Evolutionary conservation across 1,140 invertebrate species (phyloP), one percentile per base, ranked within the genome.

Genomic region (Nautilus pompilius): DNA sequence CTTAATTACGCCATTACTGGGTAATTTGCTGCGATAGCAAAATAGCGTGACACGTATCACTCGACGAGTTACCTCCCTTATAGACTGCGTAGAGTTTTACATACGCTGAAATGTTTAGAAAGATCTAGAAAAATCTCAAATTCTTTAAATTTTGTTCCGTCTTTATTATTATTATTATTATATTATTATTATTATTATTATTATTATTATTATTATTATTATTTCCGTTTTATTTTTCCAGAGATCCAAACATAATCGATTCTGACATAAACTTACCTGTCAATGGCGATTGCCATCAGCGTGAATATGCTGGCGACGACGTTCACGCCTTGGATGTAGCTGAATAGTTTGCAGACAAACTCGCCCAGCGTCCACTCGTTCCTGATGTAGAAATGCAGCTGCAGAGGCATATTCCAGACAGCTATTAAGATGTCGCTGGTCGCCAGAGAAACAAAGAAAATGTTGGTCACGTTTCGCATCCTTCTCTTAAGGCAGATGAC

Each of bases 371-470:
- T 63, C 65, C 62, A 69, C 51, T 63, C 62, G 45, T 68, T 64
- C 30, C 56, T 54, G 24, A 66, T 29, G 22, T 63, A 61, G 45
- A 63, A 70, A 4, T 58, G 59, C 8, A 66, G 60, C 17, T 58
- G 67, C 10, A 75, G 63, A 24, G 68, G 72, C 20, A 73, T 58
- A 30, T 67, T 66, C 48, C 65, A 58, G 2, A 61, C 51, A 22
- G 62, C 48, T 32, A 68, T 66, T 5, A 70, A 32, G 6, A 67
- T 62, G 30, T 59, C 63, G 20, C 64, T 64, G 15, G 58, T 48
- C 32, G 62, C 56, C n/a, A 73, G 60, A 26, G 73, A 74, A 3
- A 81, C 67, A 3, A 75, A 60, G 6, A 80, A 80, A 56, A 76
- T 70, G 36, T 80, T 74, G 26, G 60, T 79, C 1, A 69, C 67